Percentiles rank a stretch among this genome's conserved stretches.
phyloP scores from a whole-genome alignment of 1,140 invertebrate species.

The Lepidostoma basale region DNA sequence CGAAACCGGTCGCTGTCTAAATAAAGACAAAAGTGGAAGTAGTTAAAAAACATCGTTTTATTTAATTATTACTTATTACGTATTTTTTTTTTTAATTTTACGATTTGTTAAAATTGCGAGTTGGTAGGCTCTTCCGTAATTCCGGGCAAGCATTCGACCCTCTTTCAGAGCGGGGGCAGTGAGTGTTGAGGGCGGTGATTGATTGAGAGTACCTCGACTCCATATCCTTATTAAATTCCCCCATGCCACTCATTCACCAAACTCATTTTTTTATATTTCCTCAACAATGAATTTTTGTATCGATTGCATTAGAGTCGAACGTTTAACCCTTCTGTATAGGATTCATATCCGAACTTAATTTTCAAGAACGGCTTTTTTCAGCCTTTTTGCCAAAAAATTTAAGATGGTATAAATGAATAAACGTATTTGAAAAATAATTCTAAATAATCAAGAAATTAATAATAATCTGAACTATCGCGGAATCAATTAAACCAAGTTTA shows the following conservation, averaged over 20 bases:
- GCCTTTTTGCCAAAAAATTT: neutral
- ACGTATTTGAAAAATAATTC: too few relatives aligned
- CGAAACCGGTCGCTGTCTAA: too few relatives aligned
- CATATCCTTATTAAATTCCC: slow-evolving; percentile 7
- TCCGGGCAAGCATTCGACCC: slow-evolving; percentile 9
- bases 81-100: too few relatives aligned
- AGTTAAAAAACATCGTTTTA: too few relatives aligned
- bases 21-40: too few relatives aligned
- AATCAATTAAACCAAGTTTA: too few relatives aligned
- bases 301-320: neutral
- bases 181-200: neutral
- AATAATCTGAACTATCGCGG: too few relatives aligned
- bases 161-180: neutral
- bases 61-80: too few relatives aligned
- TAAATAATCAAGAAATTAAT: too few relatives aligned
- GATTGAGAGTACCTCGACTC: neutral
- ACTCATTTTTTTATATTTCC: neutral
- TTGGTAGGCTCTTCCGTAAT: too few relatives aligned
- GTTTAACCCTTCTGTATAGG: neutral
- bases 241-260: neutral
- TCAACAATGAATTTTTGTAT: neutral
- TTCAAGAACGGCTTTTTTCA: neutral
- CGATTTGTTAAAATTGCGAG: too few relatives aligned
- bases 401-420: too few relatives aligned
- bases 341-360: neutral